Percentiles rank a stretch among this genome's conserved stretches.
Evolutionary conservation across 2,113 vertebrate genomes (phyloP).

Genomic region (Ranitomeya imitator): DNA sequence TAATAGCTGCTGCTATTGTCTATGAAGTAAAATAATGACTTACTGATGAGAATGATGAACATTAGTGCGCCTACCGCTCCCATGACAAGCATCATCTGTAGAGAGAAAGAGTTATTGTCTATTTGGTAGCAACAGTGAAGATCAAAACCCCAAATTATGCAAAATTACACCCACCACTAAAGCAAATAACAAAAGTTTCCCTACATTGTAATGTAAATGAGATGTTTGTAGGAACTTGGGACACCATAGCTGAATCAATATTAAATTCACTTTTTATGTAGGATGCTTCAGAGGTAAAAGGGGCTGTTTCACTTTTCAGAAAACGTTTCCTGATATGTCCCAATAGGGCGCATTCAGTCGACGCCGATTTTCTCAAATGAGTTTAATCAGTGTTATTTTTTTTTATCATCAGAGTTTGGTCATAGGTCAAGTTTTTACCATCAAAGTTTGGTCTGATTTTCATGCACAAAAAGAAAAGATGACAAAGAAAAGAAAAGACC

Average conservation of each 20-base stretch:
- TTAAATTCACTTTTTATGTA: neutral
- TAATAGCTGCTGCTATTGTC: neutral
- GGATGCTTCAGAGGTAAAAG: neutral
- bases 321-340: too few species aligned
- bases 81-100: slow-evolving; percentile 71
- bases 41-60: slow-evolving; percentile 74
- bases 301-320: too few species aligned
- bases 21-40: slow-evolving; percentile 57
- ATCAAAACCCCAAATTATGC: neutral
- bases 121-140: neutral
- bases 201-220: neutral
- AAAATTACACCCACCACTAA: neutral
- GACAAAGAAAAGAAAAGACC: too few species aligned
- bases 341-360: too few species aligned
- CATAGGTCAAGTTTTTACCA: too few species aligned
- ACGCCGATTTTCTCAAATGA: too few species aligned
- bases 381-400: too few species aligned
- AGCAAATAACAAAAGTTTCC: neutral
- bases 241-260: neutral
- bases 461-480: too few species aligned
- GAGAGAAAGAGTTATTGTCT: neutral
- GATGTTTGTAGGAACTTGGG: neutral
- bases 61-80: slow-evolving; percentile 74
- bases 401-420: too few species aligned
- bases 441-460: too few species aligned